phyloP scores from a whole-genome alignment of 2,888 invertebrate genomes.

The Pycnomerus fuliginosus region DNA sequence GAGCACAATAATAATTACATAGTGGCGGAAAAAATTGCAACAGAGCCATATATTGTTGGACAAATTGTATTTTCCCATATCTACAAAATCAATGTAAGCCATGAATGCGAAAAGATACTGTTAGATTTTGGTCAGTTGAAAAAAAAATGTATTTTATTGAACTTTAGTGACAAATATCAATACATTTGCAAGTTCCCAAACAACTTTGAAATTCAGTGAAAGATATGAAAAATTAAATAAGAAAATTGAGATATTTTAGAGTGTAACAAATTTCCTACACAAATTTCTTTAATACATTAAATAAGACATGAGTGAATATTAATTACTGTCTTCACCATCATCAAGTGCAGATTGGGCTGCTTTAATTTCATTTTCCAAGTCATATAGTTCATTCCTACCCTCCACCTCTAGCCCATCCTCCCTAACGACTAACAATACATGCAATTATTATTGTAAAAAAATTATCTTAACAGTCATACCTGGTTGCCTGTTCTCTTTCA shows the following conservation, averaged over 20 bases:
- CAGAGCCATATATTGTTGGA: not conserved
- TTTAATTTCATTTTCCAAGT: not conserved
- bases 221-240: no score
- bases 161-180: not conserved
- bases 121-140: not conserved
- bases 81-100: not conserved
- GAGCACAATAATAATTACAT: not conserved
- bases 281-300: no score
- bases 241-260: no score
- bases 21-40: not conserved
- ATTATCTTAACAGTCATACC: no score
- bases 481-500: no score
- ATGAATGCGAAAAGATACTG: not conserved
- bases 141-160: not conserved
- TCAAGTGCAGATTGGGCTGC: not conserved
- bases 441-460: no score
- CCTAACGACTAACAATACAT: no score
- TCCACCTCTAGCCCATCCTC: not conserved
- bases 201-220: not conserved
- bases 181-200: slow-evolving; percentile 1
- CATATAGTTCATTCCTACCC: not conserved
- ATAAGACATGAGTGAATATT: not conserved
- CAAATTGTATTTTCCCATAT: not conserved
- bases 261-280: no score
- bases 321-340: not conserved